Percentiles rank a stretch among this genome's conserved stretches.
These are phyloP conservation scores for Tyrannus savana DNA, from an alignment of 2,113 vertebrate species.

Conservation along the genomic window DNA sequence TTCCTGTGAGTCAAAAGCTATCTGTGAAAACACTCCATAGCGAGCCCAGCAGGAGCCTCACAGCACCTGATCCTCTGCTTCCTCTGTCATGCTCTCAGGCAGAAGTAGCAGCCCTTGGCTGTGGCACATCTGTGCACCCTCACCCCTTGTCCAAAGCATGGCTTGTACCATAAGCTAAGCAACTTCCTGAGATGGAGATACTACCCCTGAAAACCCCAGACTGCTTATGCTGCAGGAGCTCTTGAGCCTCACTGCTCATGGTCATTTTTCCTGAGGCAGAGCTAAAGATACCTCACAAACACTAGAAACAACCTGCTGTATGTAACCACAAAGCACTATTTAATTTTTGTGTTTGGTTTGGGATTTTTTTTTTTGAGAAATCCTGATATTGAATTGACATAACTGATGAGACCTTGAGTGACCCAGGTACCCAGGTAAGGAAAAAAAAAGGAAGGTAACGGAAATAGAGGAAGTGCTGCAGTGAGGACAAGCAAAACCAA, in stretches of 20 bases:
- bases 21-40: neutral
- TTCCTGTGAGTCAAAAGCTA: slow-evolving; percentile 50
- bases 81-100: accelerated
- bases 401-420: neutral
- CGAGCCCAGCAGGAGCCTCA: neutral
- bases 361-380: neutral
- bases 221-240: neutral
- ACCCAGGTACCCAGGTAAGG: neutral
- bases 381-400: neutral
- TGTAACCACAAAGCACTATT: neutral
- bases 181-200: accelerated
- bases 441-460: neutral
- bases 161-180: neutral
- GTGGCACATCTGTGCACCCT: neutral
- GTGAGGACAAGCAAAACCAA: neutral
- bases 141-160: neutral
- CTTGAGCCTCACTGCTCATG: neutral
- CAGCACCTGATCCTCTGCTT: neutral
- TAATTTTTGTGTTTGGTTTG: neutral
- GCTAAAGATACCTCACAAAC: neutral
- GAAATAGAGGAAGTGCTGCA: neutral
- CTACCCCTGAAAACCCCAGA: neutral
- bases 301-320: neutral
- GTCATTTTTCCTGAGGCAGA: neutral
- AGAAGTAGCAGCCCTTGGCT: neutral